These are phyloP conservation scores for Gambusia holbrooki DNA, from an alignment of 2,113 vertebrate genomes.

Conservation along the genomic window DNA sequence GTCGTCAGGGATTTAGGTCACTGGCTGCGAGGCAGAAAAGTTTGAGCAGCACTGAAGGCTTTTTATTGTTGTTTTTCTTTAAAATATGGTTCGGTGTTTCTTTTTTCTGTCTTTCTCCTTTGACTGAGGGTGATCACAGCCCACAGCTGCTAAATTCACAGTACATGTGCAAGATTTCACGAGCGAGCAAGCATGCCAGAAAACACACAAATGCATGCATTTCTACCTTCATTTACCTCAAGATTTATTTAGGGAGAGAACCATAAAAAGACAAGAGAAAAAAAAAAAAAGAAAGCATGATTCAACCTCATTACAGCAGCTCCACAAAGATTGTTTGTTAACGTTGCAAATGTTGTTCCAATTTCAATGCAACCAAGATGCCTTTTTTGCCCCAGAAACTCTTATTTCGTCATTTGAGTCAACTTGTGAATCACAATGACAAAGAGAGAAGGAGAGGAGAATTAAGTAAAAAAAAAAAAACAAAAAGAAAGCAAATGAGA, in stretches of 20 bases:
- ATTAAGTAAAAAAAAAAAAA: constrained; percentile 30
- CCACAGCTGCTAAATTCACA: constrained; percentile 56
- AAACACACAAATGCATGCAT: neutral
- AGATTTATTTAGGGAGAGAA: constrained; percentile 12
- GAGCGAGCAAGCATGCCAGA: constrained; percentile 4
- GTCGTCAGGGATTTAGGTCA: constrained; percentile 52
- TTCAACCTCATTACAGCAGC: constrained; percentile 53
- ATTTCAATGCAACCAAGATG: constrained; percentile 43
- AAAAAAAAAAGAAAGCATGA: constrained; percentile 24
- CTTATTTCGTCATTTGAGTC: constrained; percentile 61
- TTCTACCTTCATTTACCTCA: constrained; percentile 15
- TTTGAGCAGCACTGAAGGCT: constrained; percentile 30
- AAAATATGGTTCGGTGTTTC: constrained; percentile 4
- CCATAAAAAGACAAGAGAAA: constrained; percentile 24
- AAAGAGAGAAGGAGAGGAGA: constrained; percentile 15
- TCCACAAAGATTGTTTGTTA: constrained; percentile 19
- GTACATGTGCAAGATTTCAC: constrained; percentile 23
- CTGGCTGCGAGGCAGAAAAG: constrained; percentile 47
- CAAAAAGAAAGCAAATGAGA: constrained; percentile 33
- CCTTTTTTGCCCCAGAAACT: constrained; percentile 34
- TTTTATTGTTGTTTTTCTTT: constrained; percentile 11
- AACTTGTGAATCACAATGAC: constrained; percentile 52
- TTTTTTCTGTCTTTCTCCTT: constrained; percentile 15
- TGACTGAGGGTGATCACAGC: constrained; percentile 42
- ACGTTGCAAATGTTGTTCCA: constrained; percentile 49